A percentile compares a stretch with the other conserved stretches of the same genome.
phyloP scores from a whole-genome alignment of 2,113 vertebrate genomes.

The Dolichotis patagonum region DNA sequence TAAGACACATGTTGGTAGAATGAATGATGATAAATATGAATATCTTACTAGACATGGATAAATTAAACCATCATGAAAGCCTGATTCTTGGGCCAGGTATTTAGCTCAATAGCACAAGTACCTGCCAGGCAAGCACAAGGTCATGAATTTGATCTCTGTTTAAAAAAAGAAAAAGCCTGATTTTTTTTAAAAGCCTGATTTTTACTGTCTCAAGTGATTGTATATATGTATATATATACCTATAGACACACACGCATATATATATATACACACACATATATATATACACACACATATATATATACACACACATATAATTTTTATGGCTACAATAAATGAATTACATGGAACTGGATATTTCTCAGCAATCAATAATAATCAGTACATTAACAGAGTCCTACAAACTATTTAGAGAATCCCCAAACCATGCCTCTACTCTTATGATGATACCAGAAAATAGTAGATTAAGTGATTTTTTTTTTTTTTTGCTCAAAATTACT shows the following conservation, averaged over 20 bases:
- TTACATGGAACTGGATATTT: not conserved
- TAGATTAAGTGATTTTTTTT: not conserved
- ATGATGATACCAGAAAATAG: not conserved
- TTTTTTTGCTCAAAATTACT: not conserved
- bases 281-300: no score
- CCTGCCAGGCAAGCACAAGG: no score
- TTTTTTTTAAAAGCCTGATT: not conserved
- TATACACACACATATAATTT: not conserved
- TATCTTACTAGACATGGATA: not conserved
- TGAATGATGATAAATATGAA: not conserved
- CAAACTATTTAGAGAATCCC: not conserved
- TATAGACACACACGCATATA: no score
- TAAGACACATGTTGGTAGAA: not conserved
- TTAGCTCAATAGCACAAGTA: no score
- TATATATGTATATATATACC: no score
- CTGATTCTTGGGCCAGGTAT: not conserved
- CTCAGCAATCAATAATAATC: not conserved
- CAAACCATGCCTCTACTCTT: not conserved
- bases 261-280: not conserved
- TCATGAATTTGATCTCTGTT: no score
- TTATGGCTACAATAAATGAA: not conserved
- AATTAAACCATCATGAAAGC: not conserved
- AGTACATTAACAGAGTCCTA: not conserved
- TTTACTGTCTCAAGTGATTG: not conserved
- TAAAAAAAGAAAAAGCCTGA: no score